A percentile compares a stretch with the other conserved stretches of the same genome.
These are phyloP conservation scores for Leptodactylus fuscus DNA, from an alignment of 2,113 vertebrate genomes.

Conservation along the genomic window DNA sequence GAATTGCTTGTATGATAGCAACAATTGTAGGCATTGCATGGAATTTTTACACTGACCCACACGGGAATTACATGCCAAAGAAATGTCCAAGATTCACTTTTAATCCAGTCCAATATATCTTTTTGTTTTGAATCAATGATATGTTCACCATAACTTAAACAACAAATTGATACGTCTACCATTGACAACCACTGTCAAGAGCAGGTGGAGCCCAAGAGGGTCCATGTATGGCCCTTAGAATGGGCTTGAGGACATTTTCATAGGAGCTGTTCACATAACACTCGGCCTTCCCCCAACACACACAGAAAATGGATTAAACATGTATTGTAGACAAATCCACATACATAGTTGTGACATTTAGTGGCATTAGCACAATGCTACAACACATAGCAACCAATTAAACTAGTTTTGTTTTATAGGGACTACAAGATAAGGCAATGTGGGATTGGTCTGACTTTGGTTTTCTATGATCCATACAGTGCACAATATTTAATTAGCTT, in stretches of 20 bases:
- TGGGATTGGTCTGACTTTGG: too few species aligned
- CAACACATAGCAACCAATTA: too few species aligned
- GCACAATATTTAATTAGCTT: neutral
- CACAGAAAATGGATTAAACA: too few species aligned
- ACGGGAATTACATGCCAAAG: neutral
- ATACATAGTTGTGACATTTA: too few species aligned
- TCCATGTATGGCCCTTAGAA: too few species aligned
- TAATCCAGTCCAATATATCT: neutral
- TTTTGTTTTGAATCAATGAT: neutral
- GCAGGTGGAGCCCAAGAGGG: neutral
- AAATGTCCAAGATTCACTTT: neutral
- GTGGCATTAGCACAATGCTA: too few species aligned
- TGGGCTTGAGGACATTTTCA: too few species aligned
- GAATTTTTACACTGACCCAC: neutral
- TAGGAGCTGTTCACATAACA: too few species aligned
- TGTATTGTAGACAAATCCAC: too few species aligned
- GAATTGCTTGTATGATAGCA: neutral
- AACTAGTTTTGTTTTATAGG: too few species aligned
- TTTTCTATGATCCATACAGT: neutral
- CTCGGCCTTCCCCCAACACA: too few species aligned
- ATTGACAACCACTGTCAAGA: neutral
- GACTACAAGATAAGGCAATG: too few species aligned
- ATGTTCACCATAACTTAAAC: neutral
- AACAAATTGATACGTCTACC: neutral
- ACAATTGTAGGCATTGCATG: neutral